Percentiles rank a stretch among this genome's conserved stretches.
Conservation (phyloP, 2,113 vertebrate genomes). For the Leiothrix lutea region DNA sequence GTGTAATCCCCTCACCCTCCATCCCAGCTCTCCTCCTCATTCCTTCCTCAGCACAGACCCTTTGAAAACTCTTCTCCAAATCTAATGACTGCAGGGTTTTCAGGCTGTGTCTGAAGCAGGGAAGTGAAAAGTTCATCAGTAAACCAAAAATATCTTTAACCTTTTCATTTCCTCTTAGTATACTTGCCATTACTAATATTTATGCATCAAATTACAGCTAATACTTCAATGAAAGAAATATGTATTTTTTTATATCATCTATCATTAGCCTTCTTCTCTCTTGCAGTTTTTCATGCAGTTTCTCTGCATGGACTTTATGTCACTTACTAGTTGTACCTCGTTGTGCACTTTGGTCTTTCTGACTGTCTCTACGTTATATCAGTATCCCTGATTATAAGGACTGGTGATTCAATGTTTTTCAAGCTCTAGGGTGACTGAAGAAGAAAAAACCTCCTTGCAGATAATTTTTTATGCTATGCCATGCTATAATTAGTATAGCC, state of each 20-base stretch:
- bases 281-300: not conserved
- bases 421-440: not conserved
- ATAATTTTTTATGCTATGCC: not conserved
- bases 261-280: not conserved
- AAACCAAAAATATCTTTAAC: not conserved
- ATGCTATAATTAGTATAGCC: not conserved
- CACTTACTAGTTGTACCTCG: not conserved
- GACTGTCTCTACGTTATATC: not conserved
- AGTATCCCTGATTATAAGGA: not conserved
- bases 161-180: not conserved
- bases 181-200: not conserved
- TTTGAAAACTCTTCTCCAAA: not conserved
- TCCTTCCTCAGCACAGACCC: not conserved
- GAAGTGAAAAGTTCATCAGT: not conserved
- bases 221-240: not conserved
- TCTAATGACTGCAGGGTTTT: not conserved
- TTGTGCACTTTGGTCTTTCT: not conserved
- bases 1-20: accelerated
- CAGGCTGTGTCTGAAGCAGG: not conserved
- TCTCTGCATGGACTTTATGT: not conserved
- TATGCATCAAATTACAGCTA: not conserved
- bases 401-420: not conserved
- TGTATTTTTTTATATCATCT: not conserved
- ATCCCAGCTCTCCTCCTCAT: not conserved
- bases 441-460: not conserved